These are phyloP conservation scores for Apoda limacodes DNA, from an alignment of 2,888 invertebrate species.

Conservation along the genomic window DNA sequence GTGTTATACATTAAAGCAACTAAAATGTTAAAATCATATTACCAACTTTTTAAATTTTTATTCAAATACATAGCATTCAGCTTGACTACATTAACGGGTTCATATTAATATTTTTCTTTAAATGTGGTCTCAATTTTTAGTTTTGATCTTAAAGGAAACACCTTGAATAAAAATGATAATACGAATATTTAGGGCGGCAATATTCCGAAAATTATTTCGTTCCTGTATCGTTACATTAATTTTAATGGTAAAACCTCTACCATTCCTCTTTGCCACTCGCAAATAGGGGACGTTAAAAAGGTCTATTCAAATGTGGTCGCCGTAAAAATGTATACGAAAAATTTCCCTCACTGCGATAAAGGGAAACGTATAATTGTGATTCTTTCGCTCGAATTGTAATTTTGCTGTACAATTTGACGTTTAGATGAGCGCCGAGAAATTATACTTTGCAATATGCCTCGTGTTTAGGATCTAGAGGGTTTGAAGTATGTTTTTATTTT, in stretches of 20 bases:
- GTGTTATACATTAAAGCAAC: too few species aligned
- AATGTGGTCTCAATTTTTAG: too few species aligned
- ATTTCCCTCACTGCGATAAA: constrained; percentile 43
- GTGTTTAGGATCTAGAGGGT: constrained; percentile 16
- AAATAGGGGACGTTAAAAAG: constrained; percentile 30
- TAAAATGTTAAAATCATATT: too few species aligned
- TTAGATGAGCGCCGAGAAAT: constrained; percentile 36
- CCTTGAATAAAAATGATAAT: too few species aligned
- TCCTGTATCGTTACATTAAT: constrained; percentile 52
- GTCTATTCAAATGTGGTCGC: constrained; percentile 45
- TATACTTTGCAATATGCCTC: constrained; percentile 32
- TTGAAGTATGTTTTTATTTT: background rate
- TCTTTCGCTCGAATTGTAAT: constrained; percentile 42
- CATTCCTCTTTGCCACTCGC: constrained; percentile 37
- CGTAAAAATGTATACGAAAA: constrained; percentile 45
- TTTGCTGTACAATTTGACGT: constrained; percentile 45
- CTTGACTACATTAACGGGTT: too few species aligned
- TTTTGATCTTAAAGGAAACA: too few species aligned
- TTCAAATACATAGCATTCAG: too few species aligned
- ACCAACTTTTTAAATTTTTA: too few species aligned
- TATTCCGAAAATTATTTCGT: constrained; percentile 27
- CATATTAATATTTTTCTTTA: too few species aligned
- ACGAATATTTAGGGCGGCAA: constrained; percentile 5
- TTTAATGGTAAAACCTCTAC: constrained; percentile 52
- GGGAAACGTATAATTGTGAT: constrained; percentile 44